Percentiles rank a stretch among this genome's conserved stretches.
Conservation (phyloP, 2,888 invertebrate genomes). For the Macroteleia sp. region DNA sequence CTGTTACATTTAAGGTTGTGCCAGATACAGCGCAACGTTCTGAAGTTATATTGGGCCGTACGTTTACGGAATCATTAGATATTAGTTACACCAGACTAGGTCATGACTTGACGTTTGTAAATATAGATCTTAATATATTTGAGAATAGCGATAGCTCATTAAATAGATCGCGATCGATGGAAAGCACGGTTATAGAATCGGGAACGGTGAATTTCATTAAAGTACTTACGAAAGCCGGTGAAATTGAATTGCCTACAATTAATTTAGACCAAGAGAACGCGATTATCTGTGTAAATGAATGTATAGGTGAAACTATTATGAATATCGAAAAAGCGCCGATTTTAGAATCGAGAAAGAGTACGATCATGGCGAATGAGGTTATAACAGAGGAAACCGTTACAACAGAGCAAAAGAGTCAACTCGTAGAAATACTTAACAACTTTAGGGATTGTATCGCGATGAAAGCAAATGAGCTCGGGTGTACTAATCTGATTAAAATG, state of each 20-base stretch:
- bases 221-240: not conserved
- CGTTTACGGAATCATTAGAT: constrained; percentile 31
- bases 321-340: not conserved
- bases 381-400: not conserved
- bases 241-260: not conserved
- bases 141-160: not conserved
- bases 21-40: constrained; percentile 20
- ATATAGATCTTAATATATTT: constrained; percentile 3
- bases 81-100: constrained; percentile 19
- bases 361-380: not conserved
- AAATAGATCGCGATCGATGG: not conserved
- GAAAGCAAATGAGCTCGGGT: constrained; percentile 45
- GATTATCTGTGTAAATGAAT: not conserved
- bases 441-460: constrained; percentile 46
- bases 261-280: not conserved
- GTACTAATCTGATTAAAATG: constrained; percentile 43
- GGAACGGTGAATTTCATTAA: constrained; percentile 24
- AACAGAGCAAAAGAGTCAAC: not conserved
- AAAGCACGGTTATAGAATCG: not conserved
- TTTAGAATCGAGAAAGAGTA: not conserved
- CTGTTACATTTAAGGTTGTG: constrained; percentile 9
- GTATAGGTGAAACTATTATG: constrained; percentile 10
- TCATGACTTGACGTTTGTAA: constrained; percentile 20
- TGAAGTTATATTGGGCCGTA: constrained; percentile 23
- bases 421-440: constrained; percentile 4